These are phyloP conservation scores for Psittacula derbiana DNA, from an alignment of 2,797 vertebrate genomes.

Conservation along the genomic window DNA sequence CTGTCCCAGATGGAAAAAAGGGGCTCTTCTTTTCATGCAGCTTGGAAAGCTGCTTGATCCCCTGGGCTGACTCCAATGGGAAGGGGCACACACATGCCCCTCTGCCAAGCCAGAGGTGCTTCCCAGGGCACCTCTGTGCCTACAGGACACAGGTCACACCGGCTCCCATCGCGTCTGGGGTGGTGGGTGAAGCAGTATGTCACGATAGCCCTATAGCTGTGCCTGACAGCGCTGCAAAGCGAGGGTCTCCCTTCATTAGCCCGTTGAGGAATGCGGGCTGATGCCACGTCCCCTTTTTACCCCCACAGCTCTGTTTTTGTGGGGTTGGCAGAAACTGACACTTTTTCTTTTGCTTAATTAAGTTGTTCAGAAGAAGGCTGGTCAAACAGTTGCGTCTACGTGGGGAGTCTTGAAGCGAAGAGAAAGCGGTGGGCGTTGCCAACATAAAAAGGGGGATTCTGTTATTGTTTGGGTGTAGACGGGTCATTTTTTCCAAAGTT, in stretches of 20 bases:
- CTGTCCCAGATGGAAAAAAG: background rate
- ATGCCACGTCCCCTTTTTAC: constrained; percentile 81
- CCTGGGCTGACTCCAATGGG: rapidly evolving
- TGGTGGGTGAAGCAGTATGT: constrained; percentile 31
- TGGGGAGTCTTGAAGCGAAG: constrained; percentile 89
- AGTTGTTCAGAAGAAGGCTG: constrained; percentile 97
- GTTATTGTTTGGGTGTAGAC: constrained; percentile 93
- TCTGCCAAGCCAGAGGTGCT: background rate
- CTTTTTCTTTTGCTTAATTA: constrained; percentile 98
- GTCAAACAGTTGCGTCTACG: constrained; percentile 92
- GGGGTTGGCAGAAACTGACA: constrained; percentile 89
- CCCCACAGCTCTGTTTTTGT: constrained; percentile 79
- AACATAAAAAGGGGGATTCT: constrained; percentile 88
- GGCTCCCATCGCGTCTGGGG: constrained; percentile 49
- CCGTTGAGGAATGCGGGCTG: constrained; percentile 89
- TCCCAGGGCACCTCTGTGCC: background rate
- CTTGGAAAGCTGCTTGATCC: background rate
- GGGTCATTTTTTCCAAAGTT: constrained; percentile 99
- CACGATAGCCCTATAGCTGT: constrained; percentile 4
- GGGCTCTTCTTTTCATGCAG: constrained; percentile 28
- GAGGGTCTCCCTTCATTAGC: constrained; percentile 69
- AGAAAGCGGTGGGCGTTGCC: constrained; percentile 85
- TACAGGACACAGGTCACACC: background rate
- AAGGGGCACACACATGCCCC: rapidly evolving
- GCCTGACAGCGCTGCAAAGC: constrained; percentile 61